Evolutionary conservation across 2,888 invertebrate genomes (phyloP).

Genomic region (Pammene aurita): DNA sequence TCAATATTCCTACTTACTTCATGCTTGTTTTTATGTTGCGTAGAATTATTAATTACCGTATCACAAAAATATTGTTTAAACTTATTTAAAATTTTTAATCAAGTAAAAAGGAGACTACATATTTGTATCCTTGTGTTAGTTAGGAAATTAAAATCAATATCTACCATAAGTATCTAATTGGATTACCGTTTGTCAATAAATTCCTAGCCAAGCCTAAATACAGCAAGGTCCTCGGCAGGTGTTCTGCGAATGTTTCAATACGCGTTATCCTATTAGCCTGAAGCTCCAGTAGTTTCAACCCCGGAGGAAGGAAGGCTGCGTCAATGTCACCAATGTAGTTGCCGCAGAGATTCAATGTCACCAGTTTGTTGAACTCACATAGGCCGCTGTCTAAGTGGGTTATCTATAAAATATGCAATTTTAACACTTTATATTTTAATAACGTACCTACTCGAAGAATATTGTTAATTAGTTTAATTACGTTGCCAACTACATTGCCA

Average conservation of each 20-base stretch:
- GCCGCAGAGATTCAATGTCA: constrained; percentile 74
- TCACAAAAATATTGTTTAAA: too few relatives aligned
- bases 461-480: neutral
- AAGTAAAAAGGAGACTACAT: neutral
- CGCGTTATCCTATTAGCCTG: constrained; percentile 74
- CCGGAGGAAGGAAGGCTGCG: constrained; percentile 64
- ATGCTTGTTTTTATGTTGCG: too few relatives aligned
- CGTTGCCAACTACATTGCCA: neutral
- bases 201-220: constrained; percentile 82
- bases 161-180: neutral
- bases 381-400: constrained; percentile 72
- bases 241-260: constrained; percentile 59
- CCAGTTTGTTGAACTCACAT: constrained; percentile 64
- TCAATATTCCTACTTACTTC: too few relatives aligned
- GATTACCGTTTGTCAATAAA: constrained; percentile 62
- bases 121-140: neutral
- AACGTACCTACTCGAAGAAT: neutral
- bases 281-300: constrained; percentile 74
- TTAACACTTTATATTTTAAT: neutral
- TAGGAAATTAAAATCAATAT: neutral
- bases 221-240: constrained; percentile 66
- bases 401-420: constrained; percentile 64
- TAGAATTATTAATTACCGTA: too few relatives aligned
- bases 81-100: neutral
- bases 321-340: constrained; percentile 65